Conservation (phyloP, 2,113 vertebrate species). For the Tachysurus fulvidraco region DNA sequence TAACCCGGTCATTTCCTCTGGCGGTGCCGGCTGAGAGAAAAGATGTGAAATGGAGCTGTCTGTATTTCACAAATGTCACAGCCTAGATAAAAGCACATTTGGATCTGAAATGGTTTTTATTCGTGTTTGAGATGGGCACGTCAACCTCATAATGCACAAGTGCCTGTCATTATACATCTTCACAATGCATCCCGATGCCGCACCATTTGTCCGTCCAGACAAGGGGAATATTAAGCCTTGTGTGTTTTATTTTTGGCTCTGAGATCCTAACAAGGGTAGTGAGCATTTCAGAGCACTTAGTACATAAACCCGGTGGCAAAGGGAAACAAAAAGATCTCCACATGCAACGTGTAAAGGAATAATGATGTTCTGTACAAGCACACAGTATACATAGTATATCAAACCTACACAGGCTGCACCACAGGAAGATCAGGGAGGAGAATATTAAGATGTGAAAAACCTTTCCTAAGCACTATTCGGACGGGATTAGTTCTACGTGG, state of each 20-base stretch:
- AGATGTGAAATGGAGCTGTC: conserved; percentile 27
- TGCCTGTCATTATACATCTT: conserved; percentile 38
- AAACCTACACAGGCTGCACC: not conserved
- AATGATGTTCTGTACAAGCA: not conserved
- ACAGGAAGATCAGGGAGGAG: not conserved
- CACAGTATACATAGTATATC: not conserved
- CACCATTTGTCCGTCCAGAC: conserved; percentile 35
- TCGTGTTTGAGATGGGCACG: conserved; percentile 48
- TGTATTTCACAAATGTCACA: conserved; percentile 53
- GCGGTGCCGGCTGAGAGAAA: conserved; percentile 7
- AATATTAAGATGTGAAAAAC: not conserved
- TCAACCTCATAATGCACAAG: conserved; percentile 32
- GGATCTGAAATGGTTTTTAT: conserved; percentile 30
- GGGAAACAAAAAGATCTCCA: not conserved
- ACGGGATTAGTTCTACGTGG: too few relatives aligned
- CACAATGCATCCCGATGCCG: conserved; percentile 23
- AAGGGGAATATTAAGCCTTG: not conserved
- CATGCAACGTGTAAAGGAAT: not conserved
- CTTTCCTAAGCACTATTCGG: not conserved
- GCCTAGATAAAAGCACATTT: conserved; percentile 51
- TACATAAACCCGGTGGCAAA: not conserved
- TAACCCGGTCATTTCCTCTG: conserved; percentile 34
- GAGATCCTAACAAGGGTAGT: conserved; percentile 21
- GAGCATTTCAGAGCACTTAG: conserved; percentile 15
- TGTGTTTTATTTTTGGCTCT: conserved; percentile 23